Evolutionary conservation across 2,797 vertebrate species (phyloP).

Genomic region (Vireo griseus): DNA sequence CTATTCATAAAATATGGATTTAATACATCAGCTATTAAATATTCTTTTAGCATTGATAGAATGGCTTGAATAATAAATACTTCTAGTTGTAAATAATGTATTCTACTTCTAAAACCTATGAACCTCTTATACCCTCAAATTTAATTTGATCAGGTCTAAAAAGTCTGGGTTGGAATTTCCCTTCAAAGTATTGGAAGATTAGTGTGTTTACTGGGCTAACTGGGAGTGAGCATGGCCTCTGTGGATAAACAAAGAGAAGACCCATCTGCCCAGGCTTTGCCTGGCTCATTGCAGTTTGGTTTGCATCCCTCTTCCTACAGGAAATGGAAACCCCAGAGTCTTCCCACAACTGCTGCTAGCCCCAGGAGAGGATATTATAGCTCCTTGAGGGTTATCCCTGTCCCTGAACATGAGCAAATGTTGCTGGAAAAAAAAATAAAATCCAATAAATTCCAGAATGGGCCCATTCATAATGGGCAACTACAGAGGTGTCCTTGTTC

Average conservation of each 20-base stretch:
- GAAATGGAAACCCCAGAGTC: not conserved
- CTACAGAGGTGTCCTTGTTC: not conserved
- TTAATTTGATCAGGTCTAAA: not conserved
- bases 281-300: fast-evolving
- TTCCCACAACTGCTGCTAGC: not conserved
- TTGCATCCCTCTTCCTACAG: not conserved
- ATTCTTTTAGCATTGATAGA: not conserved
- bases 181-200: not conserved
- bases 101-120: not conserved
- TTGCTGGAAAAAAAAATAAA: not conserved
- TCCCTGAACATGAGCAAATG: not conserved
- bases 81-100: not conserved
- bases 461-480: not conserved
- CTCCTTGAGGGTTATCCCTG: not conserved
- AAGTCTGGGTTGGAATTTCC: not conserved
- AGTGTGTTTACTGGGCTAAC: not conserved
- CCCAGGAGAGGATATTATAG: too few relatives aligned
- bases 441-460: not conserved
- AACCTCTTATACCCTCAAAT: not conserved
- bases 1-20: constrained; percentile 11
- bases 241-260: not conserved
- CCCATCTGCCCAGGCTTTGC: fast-evolving
- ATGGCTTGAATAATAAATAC: constrained; percentile 30
- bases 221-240: not conserved
- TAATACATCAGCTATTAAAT: constrained; percentile 11